These are phyloP conservation scores for Drosophila vallismaia DNA, from an alignment of 2,888 invertebrate species.

Conservation along the genomic window DNA sequence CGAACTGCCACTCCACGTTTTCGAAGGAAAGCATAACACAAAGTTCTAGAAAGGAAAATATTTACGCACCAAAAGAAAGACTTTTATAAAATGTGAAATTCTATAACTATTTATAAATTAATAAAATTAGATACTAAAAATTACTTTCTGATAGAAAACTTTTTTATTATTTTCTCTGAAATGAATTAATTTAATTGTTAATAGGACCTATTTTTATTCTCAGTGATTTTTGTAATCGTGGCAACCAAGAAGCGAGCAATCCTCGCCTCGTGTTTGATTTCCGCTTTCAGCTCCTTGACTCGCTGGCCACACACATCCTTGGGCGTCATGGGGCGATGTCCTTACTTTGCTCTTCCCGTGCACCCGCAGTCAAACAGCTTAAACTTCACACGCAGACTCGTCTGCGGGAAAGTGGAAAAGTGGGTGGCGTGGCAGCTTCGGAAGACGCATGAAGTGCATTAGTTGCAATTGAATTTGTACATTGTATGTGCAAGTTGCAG, in stretches of 20 bases:
- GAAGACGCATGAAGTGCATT: constrained; percentile 72
- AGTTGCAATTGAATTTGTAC: constrained; percentile 80
- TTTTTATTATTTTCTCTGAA: too few relatives aligned
- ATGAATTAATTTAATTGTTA: too few relatives aligned
- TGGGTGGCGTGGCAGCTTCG: constrained; percentile 9
- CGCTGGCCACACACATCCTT: constrained; percentile 57
- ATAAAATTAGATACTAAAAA: too few relatives aligned
- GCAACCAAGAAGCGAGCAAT: constrained; percentile 38
- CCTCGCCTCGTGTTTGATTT: constrained; percentile 70
- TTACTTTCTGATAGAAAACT: too few relatives aligned
- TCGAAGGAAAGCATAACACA: constrained; percentile 15
- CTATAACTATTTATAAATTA: too few relatives aligned
- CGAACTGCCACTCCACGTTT: constrained; percentile 10
- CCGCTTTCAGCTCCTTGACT: constrained; percentile 68
- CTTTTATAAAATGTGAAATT: neutral
- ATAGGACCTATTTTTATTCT: neutral
- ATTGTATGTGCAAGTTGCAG: constrained; percentile 35
- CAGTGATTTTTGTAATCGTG: constrained; percentile 19
- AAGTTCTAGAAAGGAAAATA: constrained; percentile 10
- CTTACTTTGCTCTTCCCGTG: neutral
- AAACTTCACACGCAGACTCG: constrained; percentile 76
- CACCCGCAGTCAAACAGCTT: constrained; percentile 62
- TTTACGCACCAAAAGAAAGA: constrained; percentile 10
- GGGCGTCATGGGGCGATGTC: constrained; percentile 23
- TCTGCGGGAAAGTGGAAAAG: constrained; percentile 58